Evolutionary conservation across 1,140 invertebrate species (phyloP), one percentile per base, ranked within the genome.

Genomic region (Patella vulgata): DNA sequence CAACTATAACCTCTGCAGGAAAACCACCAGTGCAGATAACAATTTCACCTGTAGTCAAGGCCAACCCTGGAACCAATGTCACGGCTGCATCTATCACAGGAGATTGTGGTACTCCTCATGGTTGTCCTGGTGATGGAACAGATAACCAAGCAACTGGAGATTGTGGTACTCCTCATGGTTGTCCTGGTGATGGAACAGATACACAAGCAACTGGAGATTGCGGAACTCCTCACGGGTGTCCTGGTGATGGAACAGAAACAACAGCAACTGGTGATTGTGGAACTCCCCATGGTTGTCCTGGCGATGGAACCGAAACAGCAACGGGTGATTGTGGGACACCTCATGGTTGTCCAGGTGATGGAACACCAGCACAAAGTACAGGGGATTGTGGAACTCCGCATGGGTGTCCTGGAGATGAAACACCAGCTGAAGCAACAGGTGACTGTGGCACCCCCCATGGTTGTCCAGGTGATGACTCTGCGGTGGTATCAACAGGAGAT

Each of bases 11-110:
- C 30, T 23, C 28, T 12, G 43, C 58, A n/a, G 58, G 57, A 12
- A 58, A 62, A 50, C 57, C 73, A 60, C 76, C 75, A 42, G 74
- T 78, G 17, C 74, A 75, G 58, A 77, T 77, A 31, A 77, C 77
- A 19, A 73, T 75, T 28, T 77, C 71, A 17, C 77, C 74, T 42
- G 65, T 43, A 8, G 48, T 53, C 11, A 65, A 71, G 21, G 23
- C 23, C 46, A 27, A 30, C 33, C 8, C 30, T 36, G 8, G 30
- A 39, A n/a, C 6, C n/a, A 8, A 14, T 36, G 6, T 14, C 5
- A 14, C 6, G 5, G 33, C 5, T 36, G 33, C 33, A n/a, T 25
- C 33, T 8, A 48, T 28, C n/a, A 42, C 43, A 51, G 39, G 21
- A 17, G 59, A 59, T 28, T 69, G 66, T 42, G 62, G 58, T 28